Base-by-base conservation (phyloP, 2,113 vertebrate genomes). In the Ceyx melanurus region DNA sequence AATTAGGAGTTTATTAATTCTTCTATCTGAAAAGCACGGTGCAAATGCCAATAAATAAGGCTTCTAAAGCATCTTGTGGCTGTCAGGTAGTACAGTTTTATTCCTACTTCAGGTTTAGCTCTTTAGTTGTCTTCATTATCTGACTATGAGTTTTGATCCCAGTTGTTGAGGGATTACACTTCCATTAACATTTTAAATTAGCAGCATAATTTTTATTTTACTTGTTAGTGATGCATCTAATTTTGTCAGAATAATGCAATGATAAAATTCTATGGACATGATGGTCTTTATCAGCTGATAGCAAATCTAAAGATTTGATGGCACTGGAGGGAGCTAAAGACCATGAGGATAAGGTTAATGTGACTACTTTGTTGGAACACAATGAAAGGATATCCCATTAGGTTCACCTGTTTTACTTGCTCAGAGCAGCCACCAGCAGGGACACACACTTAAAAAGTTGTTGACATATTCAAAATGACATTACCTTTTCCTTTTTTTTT, bases 251-350 rank as follows among this genome's bases (percentile, higher is more conserved):
- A 45, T 81, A 79, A 35, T 37, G 26, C 26, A n/a, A 3, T 51
- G 89, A 80, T 35, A 6, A 79, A 82, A 61, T 89, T 64, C 4
- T 8, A 58, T 7, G 2, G 53, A 40, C 0, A 0, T 64, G 28
- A 12, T 74, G 28, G 28, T 70, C n/a, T 60, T 81, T 33, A 76
- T 61, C 58, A 82, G 5, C 9, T 40, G 50, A 73, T 88, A 31
- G 21, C 10, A 76, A 2, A 83, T 94, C 60, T 43, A 0, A 8
- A 57, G 88, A 45, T 95, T 31, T 20, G 40, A 57, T 92, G 57
- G 88, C 88, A 78, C 76, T 92, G 92, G 77, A 93, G 90, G 86
- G 92, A 93, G 65, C 88, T 94, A 53, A 93, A 88, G 79, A 75
- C 35, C 40, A 4, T 35, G 54, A 72, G 68, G 82, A 71, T 46